Percentiles rank a stretch among this genome's conserved stretches.
These are phyloP conservation scores for Sialia sialis DNA, from an alignment of 2,113 vertebrate genomes.

Conservation along the genomic window DNA sequence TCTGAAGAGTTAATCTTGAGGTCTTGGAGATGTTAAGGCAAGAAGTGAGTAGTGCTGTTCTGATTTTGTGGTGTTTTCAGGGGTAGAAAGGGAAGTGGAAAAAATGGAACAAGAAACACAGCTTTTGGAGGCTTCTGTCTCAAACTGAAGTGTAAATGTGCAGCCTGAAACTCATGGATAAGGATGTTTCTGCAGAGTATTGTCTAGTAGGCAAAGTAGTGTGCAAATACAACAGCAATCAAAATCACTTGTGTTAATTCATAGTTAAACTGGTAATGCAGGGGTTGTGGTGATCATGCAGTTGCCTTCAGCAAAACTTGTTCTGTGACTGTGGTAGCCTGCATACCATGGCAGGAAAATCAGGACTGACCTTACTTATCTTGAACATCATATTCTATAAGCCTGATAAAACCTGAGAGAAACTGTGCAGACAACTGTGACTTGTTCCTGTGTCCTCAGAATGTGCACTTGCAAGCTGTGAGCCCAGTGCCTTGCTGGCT, in stretches of 20 bases:
- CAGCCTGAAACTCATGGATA: background rate
- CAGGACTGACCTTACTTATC: constrained; percentile 12
- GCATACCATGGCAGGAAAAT: constrained; percentile 3
- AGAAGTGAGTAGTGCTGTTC: background rate
- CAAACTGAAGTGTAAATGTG: background rate
- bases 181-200: background rate
- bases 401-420: background rate
- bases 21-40: background rate
- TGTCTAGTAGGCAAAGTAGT: background rate
- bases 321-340: background rate
- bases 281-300: background rate
- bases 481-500: background rate
- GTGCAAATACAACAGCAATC: constrained; percentile 15
- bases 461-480: background rate
- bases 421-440: background rate
- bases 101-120: background rate
- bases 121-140: background rate
- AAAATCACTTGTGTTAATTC: background rate
- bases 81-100: background rate
- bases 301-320: constrained; percentile 32
- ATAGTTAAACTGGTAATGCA: background rate
- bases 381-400: background rate
- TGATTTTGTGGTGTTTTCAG: background rate
- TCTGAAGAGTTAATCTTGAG: background rate
- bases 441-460: background rate